phyloP scores from a whole-genome alignment of 2,113 vertebrate genomes.

The Colius striatus region DNA sequence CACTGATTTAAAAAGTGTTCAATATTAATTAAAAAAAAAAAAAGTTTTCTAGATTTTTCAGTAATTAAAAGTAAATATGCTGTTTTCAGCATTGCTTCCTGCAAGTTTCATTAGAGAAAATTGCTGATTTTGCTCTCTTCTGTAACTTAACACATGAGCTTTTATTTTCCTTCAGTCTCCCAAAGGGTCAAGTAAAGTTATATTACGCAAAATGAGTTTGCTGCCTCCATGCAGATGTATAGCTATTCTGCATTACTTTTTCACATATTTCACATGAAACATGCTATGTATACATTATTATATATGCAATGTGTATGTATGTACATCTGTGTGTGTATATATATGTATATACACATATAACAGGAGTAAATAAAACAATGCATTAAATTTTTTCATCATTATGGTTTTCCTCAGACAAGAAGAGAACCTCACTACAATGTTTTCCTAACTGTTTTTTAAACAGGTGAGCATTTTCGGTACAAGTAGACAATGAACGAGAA shows the following conservation, averaged over 20 bases:
- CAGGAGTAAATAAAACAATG: not conserved
- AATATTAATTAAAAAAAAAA: not conserved
- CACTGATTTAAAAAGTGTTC: not conserved
- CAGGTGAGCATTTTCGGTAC: not conserved
- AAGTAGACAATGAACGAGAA: not conserved
- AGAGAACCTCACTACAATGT: not conserved
- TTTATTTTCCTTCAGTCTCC: not conserved
- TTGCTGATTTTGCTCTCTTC: not conserved
- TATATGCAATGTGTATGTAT: no score
- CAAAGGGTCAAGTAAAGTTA: not conserved
- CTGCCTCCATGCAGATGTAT: not conserved
- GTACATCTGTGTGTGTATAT: no score
- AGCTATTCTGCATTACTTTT: not conserved
- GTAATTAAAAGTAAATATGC: not conserved
- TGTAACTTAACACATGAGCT: not conserved
- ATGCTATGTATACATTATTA: not conserved
- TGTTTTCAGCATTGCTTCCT: not conserved
- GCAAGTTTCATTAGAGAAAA: not conserved
- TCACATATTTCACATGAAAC: not conserved
- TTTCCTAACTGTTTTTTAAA: not conserved
- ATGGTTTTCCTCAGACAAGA: not conserved
- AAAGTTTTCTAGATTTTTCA: not conserved
- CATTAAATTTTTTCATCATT: not conserved
- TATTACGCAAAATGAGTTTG: not conserved
- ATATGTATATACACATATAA: not conserved